Base-by-base conservation (phyloP, 1,140 invertebrate species). In the Macrotrachela quadricornifera region DNA sequence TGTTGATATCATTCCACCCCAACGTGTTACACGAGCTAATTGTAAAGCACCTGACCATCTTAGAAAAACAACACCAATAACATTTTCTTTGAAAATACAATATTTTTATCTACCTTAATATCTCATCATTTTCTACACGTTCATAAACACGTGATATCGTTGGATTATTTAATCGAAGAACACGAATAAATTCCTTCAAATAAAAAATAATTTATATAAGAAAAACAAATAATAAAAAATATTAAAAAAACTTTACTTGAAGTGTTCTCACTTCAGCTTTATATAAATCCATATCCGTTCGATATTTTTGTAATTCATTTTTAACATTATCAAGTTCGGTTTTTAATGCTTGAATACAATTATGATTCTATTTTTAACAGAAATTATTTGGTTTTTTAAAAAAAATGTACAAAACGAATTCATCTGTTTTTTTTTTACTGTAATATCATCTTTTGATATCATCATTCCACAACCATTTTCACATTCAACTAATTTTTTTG, bases 1-100 rank as follows among this genome's bases (percentile, higher is more conserved):
- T 1, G 88, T 94, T 15, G 85, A 88, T 54, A 92, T 91, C 84
- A 94, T 92, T 50, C 87, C 87, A 50, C 87, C 88, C 88, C 87
- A 95, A 49, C 87, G 74, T 1, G 84, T 88, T 30, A 92, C 86
- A 58, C 85, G 71, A 1, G 87, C 87, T 48, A 83, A 71, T 14
- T 82, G 76, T 17, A 94, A 69, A 1, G 81, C 80, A 56, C 76
- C 79, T 36, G 83, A 81, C 88, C 87, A 94, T 64, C 84, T 69
- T 49, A 17, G 57, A 47, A 52, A 46, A n/a, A 36, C 51, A 43
- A 30, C 6, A 16, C 1, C 14, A 10, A 8, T 40, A 14, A 15
- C 6, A n/a, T 45, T 45, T 18, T 11, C 18, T 17, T 45, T 45
- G n/a, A n/a, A n/a, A n/a, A 10, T n/a, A 6, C 9, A 30, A 42